Evolutionary conservation across 2,113 vertebrate genomes (phyloP).

Genomic region (Athene cunicularia): DNA sequence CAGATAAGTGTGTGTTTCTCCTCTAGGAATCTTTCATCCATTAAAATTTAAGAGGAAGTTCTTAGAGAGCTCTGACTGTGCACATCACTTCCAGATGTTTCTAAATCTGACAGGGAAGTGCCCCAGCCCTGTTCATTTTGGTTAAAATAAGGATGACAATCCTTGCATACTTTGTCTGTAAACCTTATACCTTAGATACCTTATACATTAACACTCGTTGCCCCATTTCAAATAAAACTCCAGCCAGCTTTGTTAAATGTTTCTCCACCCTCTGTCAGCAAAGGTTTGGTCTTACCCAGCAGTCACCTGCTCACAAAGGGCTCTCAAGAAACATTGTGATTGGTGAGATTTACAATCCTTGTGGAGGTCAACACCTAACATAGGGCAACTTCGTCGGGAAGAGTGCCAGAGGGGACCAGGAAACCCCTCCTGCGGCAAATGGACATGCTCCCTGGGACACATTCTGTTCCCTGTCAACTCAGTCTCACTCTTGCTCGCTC

Average conservation of each 20-base stretch:
- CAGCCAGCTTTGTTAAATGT: neutral
- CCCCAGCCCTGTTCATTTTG: neutral
- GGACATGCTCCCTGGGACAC: neutral
- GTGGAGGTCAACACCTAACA: accelerated
- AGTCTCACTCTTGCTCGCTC: neutral
- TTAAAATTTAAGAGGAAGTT: neutral
- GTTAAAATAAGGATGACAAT: neutral
- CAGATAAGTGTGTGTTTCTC: neutral
- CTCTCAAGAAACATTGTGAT: accelerated
- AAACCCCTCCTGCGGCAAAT: neutral
- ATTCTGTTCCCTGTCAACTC: neutral
- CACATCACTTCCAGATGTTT: neutral
- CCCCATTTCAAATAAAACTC: neutral
- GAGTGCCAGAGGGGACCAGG: neutral
- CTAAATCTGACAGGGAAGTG: neutral
- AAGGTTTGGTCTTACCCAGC: neutral
- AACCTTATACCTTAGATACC: neutral
- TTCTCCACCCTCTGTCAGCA: neutral
- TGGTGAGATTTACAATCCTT: neutral
- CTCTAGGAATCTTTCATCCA: neutral
- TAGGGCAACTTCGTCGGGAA: neutral
- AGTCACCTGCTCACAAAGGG: neutral
- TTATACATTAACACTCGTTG: neutral
- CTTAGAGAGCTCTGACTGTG: neutral
- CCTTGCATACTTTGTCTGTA: neutral